Conservation (phyloP, 2,113 vertebrate species). For the Sinocyclocheilus grahami region DNA sequence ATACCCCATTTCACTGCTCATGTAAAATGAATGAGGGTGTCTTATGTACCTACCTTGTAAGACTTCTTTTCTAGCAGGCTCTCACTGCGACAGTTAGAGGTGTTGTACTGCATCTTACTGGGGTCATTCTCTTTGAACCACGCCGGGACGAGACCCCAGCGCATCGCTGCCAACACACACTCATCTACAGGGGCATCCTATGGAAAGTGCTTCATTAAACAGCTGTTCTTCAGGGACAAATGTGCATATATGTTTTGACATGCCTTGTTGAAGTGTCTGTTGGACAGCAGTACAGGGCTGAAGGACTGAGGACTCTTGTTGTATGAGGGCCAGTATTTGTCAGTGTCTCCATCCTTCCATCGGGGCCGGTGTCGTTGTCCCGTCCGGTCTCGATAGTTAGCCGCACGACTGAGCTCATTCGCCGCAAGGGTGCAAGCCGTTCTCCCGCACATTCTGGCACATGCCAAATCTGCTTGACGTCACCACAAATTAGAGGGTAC, state of each 20-base stretch:
- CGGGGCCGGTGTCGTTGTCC: slow-evolving; percentile 76
- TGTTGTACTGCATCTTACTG: slow-evolving; percentile 87
- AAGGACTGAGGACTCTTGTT: slow-evolving; percentile 89
- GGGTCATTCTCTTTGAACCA: slow-evolving; percentile 89
- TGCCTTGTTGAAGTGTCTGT: slow-evolving; percentile 86
- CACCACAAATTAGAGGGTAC: not conserved
- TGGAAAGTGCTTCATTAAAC: not conserved
- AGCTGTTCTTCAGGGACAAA: not conserved
- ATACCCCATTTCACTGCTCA: not conserved
- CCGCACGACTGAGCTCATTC: slow-evolving; percentile 81
- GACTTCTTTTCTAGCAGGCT: slow-evolving; percentile 86
- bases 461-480: not conserved
- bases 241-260: not conserved
- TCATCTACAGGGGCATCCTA: slow-evolving; percentile 87
- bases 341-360: slow-evolving; percentile 80
- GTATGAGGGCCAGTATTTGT: slow-evolving; percentile 87
- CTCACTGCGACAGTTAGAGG: slow-evolving; percentile 92
- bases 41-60: slow-evolving; percentile 88
- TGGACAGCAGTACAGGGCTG: slow-evolving; percentile 87
- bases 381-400: slow-evolving; percentile 75
- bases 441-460: slow-evolving; percentile 84
- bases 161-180: slow-evolving; percentile 87
- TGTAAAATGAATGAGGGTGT: not conserved
- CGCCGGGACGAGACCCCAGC: slow-evolving; percentile 91
- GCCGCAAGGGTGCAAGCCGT: slow-evolving; percentile 84